These are phyloP conservation scores for Pseudomugil gertrudae DNA, from an alignment of 2,797 vertebrate genomes.

Conservation along the genomic window DNA sequence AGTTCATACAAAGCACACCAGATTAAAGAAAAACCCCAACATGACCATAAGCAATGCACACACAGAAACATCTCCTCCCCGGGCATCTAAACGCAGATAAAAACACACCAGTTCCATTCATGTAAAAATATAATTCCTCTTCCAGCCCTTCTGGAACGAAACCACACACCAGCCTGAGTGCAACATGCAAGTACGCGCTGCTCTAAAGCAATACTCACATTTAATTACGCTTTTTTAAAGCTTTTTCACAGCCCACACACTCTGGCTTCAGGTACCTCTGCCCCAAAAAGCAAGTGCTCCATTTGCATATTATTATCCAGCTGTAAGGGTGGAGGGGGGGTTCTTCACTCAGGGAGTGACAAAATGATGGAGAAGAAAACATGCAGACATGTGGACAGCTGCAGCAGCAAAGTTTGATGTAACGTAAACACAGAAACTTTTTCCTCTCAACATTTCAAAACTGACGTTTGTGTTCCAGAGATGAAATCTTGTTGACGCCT, in stretches of 20 bases:
- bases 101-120: conserved; percentile 23
- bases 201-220: neutral
- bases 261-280: neutral
- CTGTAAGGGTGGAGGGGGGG: no score
- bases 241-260: neutral
- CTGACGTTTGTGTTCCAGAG: neutral
- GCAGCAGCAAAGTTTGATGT: neutral
- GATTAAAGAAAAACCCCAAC: neutral
- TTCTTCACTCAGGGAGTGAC: neutral
- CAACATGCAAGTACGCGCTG: neutral
- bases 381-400: neutral
- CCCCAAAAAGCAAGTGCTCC: neutral
- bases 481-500: conserved; percentile 19
- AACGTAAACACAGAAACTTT: conserved; percentile 10
- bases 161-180: neutral
- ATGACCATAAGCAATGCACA: conserved; percentile 12
- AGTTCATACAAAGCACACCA: conserved; percentile 43
- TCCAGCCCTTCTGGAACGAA: neutral
- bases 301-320: conserved; percentile 4
- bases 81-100: conserved; percentile 8
- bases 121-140: conserved; percentile 9
- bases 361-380: neutral
- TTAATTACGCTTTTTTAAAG: neutral
- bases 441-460: neutral
- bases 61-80: conserved; percentile 19